A percentile compares a stretch with the other conserved stretches of the same genome.
phyloP scores from a whole-genome alignment of 2,797 vertebrate species.

The Typhlichthys subterraneus region DNA sequence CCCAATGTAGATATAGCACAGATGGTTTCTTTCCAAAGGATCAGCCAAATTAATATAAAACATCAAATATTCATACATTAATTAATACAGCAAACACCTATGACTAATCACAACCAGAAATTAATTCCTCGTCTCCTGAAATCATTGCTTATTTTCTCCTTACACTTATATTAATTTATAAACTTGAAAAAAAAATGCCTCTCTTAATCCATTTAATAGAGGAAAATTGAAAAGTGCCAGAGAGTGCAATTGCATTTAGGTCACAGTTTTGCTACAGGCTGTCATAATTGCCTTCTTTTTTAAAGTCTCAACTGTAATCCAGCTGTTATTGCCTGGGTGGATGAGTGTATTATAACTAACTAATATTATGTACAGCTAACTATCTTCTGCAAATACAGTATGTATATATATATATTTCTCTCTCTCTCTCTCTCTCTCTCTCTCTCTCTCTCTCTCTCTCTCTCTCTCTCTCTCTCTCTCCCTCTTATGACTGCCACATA shows the following conservation, averaged over 20 bases:
- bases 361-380: constrained; percentile 29
- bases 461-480: constrained; percentile 1
- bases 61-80: constrained; percentile 24
- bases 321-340: constrained; percentile 55
- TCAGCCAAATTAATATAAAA: constrained; percentile 50
- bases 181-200: constrained; percentile 57
- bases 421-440: constrained; percentile 1
- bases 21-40: constrained; percentile 32
- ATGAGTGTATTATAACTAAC: constrained; percentile 71
- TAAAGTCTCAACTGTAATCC: constrained; percentile 71
- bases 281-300: constrained; percentile 72
- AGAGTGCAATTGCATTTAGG: constrained; percentile 68
- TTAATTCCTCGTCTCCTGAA: constrained; percentile 29
- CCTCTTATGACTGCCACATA: background rate
- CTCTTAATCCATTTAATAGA: constrained; percentile 73
- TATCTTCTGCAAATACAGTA: background rate
- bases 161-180: constrained; percentile 60
- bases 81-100: constrained; percentile 32
- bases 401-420: too few relatives aligned
- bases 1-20: constrained; percentile 18
- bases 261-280: constrained; percentile 59
- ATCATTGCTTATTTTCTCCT: constrained; percentile 37
- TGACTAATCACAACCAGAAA: constrained; percentile 57
- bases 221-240: constrained; percentile 71
- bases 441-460: background rate